Evolutionary conservation across 1,140 invertebrate species (phyloP).

Genomic region (Drosophila setifemur): DNA sequence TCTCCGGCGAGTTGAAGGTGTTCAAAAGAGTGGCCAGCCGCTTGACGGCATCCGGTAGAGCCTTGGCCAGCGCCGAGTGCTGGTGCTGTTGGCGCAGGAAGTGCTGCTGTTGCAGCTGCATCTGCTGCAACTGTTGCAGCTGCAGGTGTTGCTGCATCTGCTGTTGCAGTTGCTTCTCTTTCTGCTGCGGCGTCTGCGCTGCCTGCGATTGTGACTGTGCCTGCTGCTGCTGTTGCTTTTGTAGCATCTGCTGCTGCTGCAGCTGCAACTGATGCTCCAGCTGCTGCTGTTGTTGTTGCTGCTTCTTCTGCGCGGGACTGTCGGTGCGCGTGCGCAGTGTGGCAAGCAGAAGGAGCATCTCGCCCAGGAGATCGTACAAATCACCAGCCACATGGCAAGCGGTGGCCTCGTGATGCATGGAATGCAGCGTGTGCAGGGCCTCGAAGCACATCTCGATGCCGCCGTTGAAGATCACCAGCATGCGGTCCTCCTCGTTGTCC

Average conservation of each 20-base stretch:
- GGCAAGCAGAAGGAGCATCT: slow-evolving; percentile 83
- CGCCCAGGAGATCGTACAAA: slow-evolving; percentile 90
- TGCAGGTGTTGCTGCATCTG: slow-evolving; percentile 72
- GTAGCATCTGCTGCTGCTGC: slow-evolving; percentile 65
- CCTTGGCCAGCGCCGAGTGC: slow-evolving; percentile 85
- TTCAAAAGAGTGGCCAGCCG: slow-evolving; percentile 94
- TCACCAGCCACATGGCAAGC: slow-evolving; percentile 93
- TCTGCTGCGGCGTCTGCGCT: slow-evolving; percentile 63
- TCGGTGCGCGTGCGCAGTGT: slow-evolving; percentile 72
- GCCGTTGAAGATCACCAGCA: slow-evolving; percentile 93
- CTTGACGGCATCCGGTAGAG: slow-evolving; percentile 92
- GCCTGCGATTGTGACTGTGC: slow-evolving; percentile 54
- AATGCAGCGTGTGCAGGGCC: slow-evolving; percentile 94
- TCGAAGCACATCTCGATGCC: slow-evolving; percentile 94
- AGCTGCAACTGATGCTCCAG: slow-evolving; percentile 69
- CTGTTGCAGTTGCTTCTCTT: slow-evolving; percentile 66
- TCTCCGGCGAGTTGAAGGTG: slow-evolving; percentile 94
- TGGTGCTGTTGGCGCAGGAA: slow-evolving; percentile 73
- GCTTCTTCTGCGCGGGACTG: slow-evolving; percentile 65
- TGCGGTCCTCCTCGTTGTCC: slow-evolving; percentile 93
- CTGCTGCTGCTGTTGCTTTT: slow-evolving; percentile 71
- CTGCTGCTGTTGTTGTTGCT: slow-evolving; percentile 65
- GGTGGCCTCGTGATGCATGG: slow-evolving; percentile 96
- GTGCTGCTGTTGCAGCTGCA: slow-evolving; percentile 76
- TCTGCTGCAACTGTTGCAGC: slow-evolving; percentile 73